Evolutionary conservation across 1,140 invertebrate genomes (phyloP), one percentile per base, ranked within the genome.

Genomic region (Homalodisca vitripennis): DNA sequence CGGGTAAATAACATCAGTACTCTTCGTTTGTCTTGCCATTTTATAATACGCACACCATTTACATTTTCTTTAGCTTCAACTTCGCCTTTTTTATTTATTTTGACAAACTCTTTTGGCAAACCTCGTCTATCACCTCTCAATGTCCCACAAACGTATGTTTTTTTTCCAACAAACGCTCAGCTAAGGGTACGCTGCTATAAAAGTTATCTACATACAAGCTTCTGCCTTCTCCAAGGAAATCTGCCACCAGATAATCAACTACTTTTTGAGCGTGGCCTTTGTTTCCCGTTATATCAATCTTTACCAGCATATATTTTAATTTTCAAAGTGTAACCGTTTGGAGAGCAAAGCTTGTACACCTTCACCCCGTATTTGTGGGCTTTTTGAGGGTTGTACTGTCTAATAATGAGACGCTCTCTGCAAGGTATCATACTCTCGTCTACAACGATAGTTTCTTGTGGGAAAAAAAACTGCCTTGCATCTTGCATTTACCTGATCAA

Each of bases 311-410:
- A 65, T 2, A 65, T 12, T 41, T 65, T 65, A 13, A 65, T 24
- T 20, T 41, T 65, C 10, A 20, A 24, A 22, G 32, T 65, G 27
- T 65, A 65, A 24, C 63, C 63, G 17, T 20, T 20, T 2, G 29
- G 32, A 13, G 32, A 22, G 22, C 63, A 65, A 12, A 65, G 3
- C 26, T 34, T 77, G 65, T 75, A 76, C 57, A 77, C 66, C 65
- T 79, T 79, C n/a, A 77, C 73, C 47, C 74, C 74, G 66, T 76
- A 77, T 66, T 74, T 75, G 46, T 76, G 76, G n/a, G 60, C 51
- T 74, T 78, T 78, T 64, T 73, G 70, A 67, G 74, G 70, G 53
- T 75, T 75, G 55, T 80, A 76, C 66, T 79, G 76, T 68, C 69
- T 62, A 70, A 79, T 79, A 20, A 74, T 62, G 31, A 79, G 69